Evolutionary conservation across 2,888 invertebrate species (phyloP).

Genomic region (Ischnus inquisitorius): DNA sequence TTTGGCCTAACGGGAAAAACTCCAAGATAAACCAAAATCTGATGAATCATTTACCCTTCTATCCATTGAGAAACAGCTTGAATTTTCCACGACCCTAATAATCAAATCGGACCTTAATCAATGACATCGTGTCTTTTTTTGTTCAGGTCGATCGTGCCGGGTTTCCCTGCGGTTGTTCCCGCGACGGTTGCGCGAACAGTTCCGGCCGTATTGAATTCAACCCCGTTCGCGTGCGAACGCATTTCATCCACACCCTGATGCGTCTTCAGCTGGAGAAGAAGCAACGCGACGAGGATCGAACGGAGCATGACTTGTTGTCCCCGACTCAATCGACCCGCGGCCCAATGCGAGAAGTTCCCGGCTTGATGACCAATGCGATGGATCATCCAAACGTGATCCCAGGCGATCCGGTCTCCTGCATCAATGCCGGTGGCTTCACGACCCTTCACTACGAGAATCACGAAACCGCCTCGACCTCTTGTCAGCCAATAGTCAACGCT

Average conservation of each 20-base stretch:
- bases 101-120: too few relatives aligned
- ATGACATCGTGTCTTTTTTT: slow-evolving; percentile 3
- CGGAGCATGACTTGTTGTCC: slow-evolving; percentile 83
- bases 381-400: slow-evolving; percentile 68
- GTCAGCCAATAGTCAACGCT: slow-evolving; percentile 78
- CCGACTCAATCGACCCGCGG: slow-evolving; percentile 80
- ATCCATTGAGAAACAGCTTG: too few relatives aligned
- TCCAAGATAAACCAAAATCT: too few relatives aligned
- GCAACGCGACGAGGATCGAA: slow-evolving; percentile 88
- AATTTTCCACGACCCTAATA: too few relatives aligned
- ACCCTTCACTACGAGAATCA: slow-evolving; percentile 89
- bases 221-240: slow-evolving; percentile 97
- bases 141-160: slow-evolving; percentile 94
- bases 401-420: slow-evolving; percentile 86
- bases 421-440: slow-evolving; percentile 89
- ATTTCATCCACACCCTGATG: slow-evolving; percentile 99
- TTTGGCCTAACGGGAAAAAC: too few relatives aligned
- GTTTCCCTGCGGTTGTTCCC: slow-evolving; percentile 98
- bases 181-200: slow-evolving; percentile 97
- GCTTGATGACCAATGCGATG: slow-evolving; percentile 65
- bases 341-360: slow-evolving; percentile 76
- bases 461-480: slow-evolving; percentile 67
- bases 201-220: slow-evolving; percentile 98
- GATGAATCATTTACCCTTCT: too few relatives aligned
- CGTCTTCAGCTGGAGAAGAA: slow-evolving; percentile 95